Evolutionary conservation across 2,797 vertebrate genomes (phyloP), one percentile per base, ranked within the genome.

Genomic region (Urosaurus nigricauda): DNA sequence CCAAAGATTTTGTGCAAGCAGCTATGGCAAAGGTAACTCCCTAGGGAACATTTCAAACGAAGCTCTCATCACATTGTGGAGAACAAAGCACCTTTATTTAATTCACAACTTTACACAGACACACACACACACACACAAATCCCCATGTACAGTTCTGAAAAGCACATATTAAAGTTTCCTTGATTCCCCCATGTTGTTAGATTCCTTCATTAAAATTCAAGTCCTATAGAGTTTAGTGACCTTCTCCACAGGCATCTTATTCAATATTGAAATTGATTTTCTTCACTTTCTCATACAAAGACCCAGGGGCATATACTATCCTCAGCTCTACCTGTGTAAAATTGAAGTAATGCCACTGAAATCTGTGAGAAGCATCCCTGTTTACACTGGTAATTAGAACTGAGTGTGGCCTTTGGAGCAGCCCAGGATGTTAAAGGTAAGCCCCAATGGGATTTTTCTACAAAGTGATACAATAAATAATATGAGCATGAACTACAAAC

Each of bases 251-350:
- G 83, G 70, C 70, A 88, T 77, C 86, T 91, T 88, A 85, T 90
- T 87, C 79, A 91, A 88, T 85, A 91, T 88, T 88, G 83, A 88
- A 91, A 88, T 88, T 88, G 90, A 88, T 91, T 91, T 91, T 91
- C 90, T 71, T 91, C 87, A 88, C 87, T 87, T 91, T 89, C 88
- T 88, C 78, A 82, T 88, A 58, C 43, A 70, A 88, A 90, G 78
- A 85, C 73, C 73, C 87, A 86, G 65, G 53, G 87, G 83, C 83
- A 83, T 78, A 88, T 65, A 40, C 79, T 83, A 77, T 73, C 79
- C 73, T 91, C 87, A 88, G 84, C 63, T 78, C 71, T 83, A 86
- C 84, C 65, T 88, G 84, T 79, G 84, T 91, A 88, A 91, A 88
- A 73, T 79, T 78, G 84, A 83, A 90, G 81, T 90, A 87, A 90